Base-by-base conservation (phyloP, 2,113 vertebrate species). In the Apeltes quadracus region DNA sequence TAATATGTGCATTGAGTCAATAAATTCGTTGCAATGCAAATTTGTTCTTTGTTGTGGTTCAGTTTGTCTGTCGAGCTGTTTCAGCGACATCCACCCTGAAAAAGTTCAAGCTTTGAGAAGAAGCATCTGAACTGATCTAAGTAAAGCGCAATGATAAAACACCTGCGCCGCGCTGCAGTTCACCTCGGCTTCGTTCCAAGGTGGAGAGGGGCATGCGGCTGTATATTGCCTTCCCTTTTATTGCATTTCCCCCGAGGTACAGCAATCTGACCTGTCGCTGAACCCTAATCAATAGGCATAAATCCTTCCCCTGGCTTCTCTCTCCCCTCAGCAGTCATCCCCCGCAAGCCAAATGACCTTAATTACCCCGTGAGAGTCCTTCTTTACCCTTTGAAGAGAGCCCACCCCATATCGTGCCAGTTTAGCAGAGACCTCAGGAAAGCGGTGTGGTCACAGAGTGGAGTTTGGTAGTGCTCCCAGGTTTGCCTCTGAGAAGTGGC, bases 201-300 rank as follows among this genome's bases (percentile, higher is more conserved):
- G 62, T 75, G 4, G 50, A 66, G 12, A 75, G 38, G 53, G 43
- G 14, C 25, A 22, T 38, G 50, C 46, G 34, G 34, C 29, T 76
- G 23, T 66, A 23, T 56, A 29, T 55, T 43, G 27, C 34, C 39
- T 75, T 75, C 4, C 12, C 39, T 25, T 78, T 76, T 71, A 73
- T 87, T 78, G 57, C 36, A 65, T 58, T 53, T 39, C 0, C 56
- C 41, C 50, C 34, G 46, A 81, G 54, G 75, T 79, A 57, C 38
- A 25, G 13, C 61, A 50, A 13, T 16, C 36, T 86, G 87, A 88
- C 84, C 87, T 70, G 39, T 7, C 38, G 34, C 57, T 87, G 79
- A 90, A 90, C 87, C 67, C 34, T 48, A 61, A 79, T 86, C 82
- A 76, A 85, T 82, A 62, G 32, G 32, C 44, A 55, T 75, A 84